Evolutionary conservation across 2,888 invertebrate species (phyloP).

Genomic region (Nomada goodeniana): DNA sequence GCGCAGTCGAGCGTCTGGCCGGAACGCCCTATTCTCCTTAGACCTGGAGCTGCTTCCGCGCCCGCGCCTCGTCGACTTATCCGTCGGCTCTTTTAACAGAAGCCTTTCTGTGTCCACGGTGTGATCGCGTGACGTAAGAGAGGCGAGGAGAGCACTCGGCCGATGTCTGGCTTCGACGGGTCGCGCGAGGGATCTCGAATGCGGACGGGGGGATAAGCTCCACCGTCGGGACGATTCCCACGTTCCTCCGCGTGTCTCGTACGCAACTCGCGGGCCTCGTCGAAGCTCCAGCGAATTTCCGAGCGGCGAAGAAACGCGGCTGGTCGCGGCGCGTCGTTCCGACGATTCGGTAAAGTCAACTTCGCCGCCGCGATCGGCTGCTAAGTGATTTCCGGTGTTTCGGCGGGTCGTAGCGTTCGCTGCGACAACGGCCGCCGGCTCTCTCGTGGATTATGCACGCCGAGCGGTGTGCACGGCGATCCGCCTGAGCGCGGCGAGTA

Average conservation of each 20-base stretch:
- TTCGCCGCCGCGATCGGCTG: conserved; percentile 61
- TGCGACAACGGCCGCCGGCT: conserved; percentile 13
- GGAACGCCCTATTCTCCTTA: conserved; percentile 9
- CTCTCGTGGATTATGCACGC: conserved; percentile 22
- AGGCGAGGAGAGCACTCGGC: conserved; percentile 61
- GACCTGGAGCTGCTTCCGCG: not conserved
- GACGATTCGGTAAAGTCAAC: conserved; percentile 71
- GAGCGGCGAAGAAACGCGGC: conserved; percentile 24
- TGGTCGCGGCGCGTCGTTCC: conserved; percentile 45
- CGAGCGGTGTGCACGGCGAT: too few relatives aligned
- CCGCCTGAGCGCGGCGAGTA: too few relatives aligned
- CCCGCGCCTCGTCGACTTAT: conserved; percentile 42
- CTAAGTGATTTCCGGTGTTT: conserved; percentile 79
- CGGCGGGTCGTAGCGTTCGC: conserved; percentile 41
- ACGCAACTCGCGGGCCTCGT: not conserved
- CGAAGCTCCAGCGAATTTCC: conserved; percentile 54
- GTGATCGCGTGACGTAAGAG: conserved; percentile 79
- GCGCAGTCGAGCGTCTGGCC: conserved; percentile 25
- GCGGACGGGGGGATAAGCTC: conserved; percentile 61
- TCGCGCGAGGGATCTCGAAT: conserved; percentile 54
- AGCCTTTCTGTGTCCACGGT: conserved; percentile 78
- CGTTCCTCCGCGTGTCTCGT: not conserved
- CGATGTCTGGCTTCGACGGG: conserved; percentile 57
- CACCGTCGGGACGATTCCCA: conserved; percentile 36
- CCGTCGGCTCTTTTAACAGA: conserved; percentile 75